These are phyloP conservation scores for Xylophagus ater DNA, from an alignment of 2,888 invertebrate species.

Conservation along the genomic window DNA sequence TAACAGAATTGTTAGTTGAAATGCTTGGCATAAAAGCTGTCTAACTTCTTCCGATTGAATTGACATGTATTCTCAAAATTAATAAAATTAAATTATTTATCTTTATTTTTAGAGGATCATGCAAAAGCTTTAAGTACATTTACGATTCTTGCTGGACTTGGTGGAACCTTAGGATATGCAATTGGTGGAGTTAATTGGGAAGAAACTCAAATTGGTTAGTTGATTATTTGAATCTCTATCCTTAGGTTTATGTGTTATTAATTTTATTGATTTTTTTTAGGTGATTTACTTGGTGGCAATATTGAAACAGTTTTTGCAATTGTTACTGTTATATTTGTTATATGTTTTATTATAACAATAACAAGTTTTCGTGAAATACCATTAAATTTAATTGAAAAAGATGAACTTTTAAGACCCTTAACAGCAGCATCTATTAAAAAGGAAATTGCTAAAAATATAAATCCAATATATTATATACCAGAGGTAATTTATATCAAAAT, in stretches of 20 bases:
- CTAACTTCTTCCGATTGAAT: too few relatives aligned
- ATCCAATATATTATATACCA: slow-evolving; percentile 30
- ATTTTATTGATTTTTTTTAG: slow-evolving; percentile 18
- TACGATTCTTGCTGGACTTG: slow-evolving; percentile 52
- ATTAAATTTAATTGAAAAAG: slow-evolving; percentile 34
- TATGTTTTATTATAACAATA: slow-evolving; percentile 45
- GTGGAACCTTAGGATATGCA: slow-evolving; percentile 50
- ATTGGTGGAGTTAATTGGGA: slow-evolving; percentile 51
- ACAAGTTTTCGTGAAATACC: slow-evolving; percentile 51
- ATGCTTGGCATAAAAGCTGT: too few relatives aligned
- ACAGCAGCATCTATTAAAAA: slow-evolving; percentile 31
- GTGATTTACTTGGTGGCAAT: slow-evolving; percentile 44
- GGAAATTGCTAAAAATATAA: slow-evolving; percentile 30
- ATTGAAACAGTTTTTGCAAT: slow-evolving; percentile 47
- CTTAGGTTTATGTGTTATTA: background rate
- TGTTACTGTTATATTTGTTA: slow-evolving; percentile 46
- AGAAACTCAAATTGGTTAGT: slow-evolving; percentile 34
- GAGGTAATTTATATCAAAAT: too few relatives aligned
- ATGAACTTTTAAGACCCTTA: slow-evolving; percentile 32
- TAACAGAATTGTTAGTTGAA: too few relatives aligned
- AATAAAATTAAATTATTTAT: background rate
- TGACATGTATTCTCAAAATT: background rate
- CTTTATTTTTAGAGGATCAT: slow-evolving; percentile 42
- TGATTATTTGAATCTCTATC: too few relatives aligned
- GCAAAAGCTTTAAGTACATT: slow-evolving; percentile 49